Percentiles rank a stretch among this genome's conserved stretches.
Evolutionary conservation across 2,113 vertebrate genomes (phyloP).

Genomic region (Ursus arctos): DNA sequence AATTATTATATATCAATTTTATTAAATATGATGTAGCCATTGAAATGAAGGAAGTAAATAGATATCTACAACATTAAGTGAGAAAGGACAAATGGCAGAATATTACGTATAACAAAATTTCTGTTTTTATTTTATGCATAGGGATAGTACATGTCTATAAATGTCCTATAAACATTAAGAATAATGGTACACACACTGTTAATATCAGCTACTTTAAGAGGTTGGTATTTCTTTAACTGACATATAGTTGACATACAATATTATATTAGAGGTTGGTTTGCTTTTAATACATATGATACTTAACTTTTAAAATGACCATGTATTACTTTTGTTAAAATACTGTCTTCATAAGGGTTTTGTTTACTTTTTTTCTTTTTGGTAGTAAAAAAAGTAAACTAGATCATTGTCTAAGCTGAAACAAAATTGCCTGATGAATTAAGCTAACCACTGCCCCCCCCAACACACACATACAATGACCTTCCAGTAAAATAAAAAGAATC

Average conservation of each 20-base stretch:
- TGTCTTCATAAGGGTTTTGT: background rate
- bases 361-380: background rate
- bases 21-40: background rate
- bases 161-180: background rate
- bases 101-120: background rate
- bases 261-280: background rate
- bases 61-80: background rate
- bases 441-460: background rate
- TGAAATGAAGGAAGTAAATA: background rate
- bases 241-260: background rate
- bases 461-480: background rate
- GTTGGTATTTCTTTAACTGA: background rate
- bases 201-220: background rate
- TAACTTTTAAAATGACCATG: background rate
- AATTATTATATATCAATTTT: background rate
- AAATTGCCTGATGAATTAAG: background rate
- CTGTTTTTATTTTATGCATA: background rate
- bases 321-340: background rate
- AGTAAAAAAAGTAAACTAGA: background rate
- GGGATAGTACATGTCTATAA: background rate
- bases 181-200: background rate
- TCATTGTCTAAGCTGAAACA: background rate
- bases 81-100: background rate
- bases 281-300: background rate
- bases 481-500: background rate